Evolutionary conservation across 2,888 invertebrate genomes (phyloP), one percentile per base, ranked within the genome.

Genomic region (Tuta absoluta): DNA sequence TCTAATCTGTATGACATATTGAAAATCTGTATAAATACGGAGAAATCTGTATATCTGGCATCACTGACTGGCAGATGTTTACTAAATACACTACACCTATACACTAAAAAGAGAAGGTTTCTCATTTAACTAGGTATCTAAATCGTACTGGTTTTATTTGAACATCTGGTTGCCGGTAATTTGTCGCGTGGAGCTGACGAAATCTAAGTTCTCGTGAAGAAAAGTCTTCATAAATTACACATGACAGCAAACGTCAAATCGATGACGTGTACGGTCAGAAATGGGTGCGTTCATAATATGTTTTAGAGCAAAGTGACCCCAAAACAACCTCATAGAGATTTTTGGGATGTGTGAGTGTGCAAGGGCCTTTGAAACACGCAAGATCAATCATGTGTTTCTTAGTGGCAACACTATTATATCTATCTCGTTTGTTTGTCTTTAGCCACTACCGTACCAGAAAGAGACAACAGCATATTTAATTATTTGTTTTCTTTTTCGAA

Each of bases 401-500:
- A n/a, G 69, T 83, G 80, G 85, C 77, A 83, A 78, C 79, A 79
- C 33, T 75, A 69, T 64, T 24, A 74, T 77, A 71, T 69, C 75
- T 72, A 70, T 87, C 87, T 78, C 82, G 81, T 78, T 85, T 80
- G 10, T 71, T 68, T 58, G 17, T 45, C 23, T 19, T 28, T 12
- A 51, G 11, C 49, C 10, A 2, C 19, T 60, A 14, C 14, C 24
- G 49, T 74, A 70, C 71, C 78, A 70, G 81, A 87, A 82, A 78
- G 87, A 80, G 87, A 86, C 76, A 76, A 81, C 75, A 79, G 79
- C 79, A 86, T 79, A 81, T 87, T 83, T 86, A 85, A 84, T 85
- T 90, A 84, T 87, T 88, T 89, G 84, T 88, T 89, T 88, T 89
- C 87, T 84, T 88, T 86, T 82, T 79, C 80, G 75, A 80, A 56